phyloP scores from a whole-genome alignment of 64 coral and sea anemone genomes.

The Actinia equina region DNA sequence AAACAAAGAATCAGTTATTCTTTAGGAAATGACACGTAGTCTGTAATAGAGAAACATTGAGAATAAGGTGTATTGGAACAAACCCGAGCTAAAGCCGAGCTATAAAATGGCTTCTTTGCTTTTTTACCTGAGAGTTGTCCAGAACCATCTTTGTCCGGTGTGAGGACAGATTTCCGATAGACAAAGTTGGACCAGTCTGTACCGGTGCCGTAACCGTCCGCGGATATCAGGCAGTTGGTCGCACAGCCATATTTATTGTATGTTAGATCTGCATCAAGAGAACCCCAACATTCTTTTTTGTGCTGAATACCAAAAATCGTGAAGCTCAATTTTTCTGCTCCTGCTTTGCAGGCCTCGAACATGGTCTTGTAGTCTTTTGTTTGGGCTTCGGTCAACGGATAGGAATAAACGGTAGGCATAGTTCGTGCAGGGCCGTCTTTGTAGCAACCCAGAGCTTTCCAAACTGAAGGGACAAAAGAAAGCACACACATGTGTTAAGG shows the following conservation, averaged over 20 bases:
- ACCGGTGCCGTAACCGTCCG: neutral
- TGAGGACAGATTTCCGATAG: neutral
- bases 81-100: neutral
- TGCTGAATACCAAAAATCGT: neutral
- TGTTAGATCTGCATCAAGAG: neutral
- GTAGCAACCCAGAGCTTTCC: neutral
- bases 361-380: no score
- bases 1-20: no score
- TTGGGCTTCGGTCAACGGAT: neutral
- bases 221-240: neutral
- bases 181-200: slow-evolving; percentile 2
- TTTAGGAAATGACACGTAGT: no score
- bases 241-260: neutral
- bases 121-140: neutral
- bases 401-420: neutral
- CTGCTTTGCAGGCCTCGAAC: neutral
- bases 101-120: neutral
- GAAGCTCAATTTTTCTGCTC: neutral
- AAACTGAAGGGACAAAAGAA: neutral
- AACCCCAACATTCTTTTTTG: neutral
- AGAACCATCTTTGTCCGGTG: neutral
- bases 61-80: no score
- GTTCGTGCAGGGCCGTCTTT: neutral
- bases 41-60: no score
- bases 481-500: no score